Conservation (phyloP, 23 tunicate genomes). For the Trididemnum clinides region DNA sequence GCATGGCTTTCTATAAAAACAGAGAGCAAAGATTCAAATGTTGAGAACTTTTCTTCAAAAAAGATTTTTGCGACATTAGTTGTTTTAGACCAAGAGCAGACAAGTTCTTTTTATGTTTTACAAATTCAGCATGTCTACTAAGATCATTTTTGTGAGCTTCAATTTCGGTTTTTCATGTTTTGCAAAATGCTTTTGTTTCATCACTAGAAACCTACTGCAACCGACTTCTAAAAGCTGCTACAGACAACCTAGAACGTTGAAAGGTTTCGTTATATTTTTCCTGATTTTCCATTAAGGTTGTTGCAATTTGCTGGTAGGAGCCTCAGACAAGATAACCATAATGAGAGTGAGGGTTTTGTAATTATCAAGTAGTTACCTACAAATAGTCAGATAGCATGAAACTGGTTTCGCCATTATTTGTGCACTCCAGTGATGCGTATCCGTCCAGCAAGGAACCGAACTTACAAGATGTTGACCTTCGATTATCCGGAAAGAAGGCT, state of each 20-base stretch:
- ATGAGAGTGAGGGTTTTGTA: too few relatives aligned
- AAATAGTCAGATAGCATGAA: too few relatives aligned
- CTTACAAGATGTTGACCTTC: too few relatives aligned
- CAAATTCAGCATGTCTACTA: not conserved
- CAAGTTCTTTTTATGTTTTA: not conserved
- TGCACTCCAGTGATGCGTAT: too few relatives aligned
- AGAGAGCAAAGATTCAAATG: not conserved
- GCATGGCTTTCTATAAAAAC: not conserved
- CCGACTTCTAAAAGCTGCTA: not conserved
- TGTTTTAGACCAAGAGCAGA: not conserved
- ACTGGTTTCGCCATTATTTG: too few relatives aligned
- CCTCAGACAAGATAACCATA: too few relatives aligned
- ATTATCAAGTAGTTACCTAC: too few relatives aligned
- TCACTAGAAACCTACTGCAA: not conserved
- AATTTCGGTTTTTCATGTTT: not conserved
- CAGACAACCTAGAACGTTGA: not conserved
- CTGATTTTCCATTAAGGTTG: not conserved
- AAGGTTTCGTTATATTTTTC: not conserved
- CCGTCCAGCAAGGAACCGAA: too few relatives aligned
- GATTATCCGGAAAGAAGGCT: too few relatives aligned
- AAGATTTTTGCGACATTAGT: too few relatives aligned
- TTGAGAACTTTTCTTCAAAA: too few relatives aligned
- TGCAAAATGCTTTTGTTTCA: slow-evolving; percentile 3
- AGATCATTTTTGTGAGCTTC: not conserved
- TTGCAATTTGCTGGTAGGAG: too few relatives aligned